These are phyloP conservation scores for Physocephala rufipes DNA, from an alignment of 2,888 invertebrate genomes.

Conservation along the genomic window DNA sequence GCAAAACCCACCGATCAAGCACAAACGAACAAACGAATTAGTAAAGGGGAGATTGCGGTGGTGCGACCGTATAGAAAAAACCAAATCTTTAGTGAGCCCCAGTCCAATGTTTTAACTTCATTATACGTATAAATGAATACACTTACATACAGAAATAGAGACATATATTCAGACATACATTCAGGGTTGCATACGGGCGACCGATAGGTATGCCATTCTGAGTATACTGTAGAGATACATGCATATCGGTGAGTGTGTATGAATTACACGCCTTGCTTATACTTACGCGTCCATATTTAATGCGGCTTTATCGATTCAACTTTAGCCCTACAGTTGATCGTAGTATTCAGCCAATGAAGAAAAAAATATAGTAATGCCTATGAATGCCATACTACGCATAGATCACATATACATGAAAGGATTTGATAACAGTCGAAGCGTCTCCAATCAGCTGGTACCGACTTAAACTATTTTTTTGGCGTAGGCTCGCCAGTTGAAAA, in stretches of 20 bases:
- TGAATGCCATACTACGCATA: no score
- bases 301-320: constrained; percentile 34
- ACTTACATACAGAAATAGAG: neutral
- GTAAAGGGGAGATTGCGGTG: neutral
- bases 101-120: constrained; percentile 18
- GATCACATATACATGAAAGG: no score
- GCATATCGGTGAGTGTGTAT: neutral
- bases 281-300: neutral
- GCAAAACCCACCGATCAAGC: constrained; percentile 12
- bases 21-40: constrained; percentile 11
- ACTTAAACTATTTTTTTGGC: no score
- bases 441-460: no score
- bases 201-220: neutral
- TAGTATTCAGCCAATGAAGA: neutral
- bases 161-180: neutral
- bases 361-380: neutral
- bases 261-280: no score
- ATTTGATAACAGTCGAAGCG: no score
- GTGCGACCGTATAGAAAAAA: constrained; percentile 7
- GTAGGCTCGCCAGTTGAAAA: no score
- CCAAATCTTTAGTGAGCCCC: constrained; percentile 28
- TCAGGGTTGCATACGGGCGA: neutral
- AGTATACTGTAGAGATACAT: neutral
- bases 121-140: constrained; percentile 9
- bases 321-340: constrained; percentile 24